Evolutionary conservation across 2,888 invertebrate species (phyloP).

Genomic region (Chorisops tibialis): DNA sequence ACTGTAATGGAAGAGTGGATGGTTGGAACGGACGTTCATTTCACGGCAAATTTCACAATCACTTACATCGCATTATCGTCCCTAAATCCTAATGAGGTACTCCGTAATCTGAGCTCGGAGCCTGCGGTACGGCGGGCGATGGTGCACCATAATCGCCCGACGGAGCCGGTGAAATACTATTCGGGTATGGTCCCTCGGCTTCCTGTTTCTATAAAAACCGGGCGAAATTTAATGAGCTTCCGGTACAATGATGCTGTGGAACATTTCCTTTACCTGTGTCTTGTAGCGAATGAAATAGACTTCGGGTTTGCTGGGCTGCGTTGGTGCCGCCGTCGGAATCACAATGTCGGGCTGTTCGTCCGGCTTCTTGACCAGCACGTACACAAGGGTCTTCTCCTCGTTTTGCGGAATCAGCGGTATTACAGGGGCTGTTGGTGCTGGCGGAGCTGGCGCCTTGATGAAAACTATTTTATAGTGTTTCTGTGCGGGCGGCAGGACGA

Average conservation of each 20-base stretch:
- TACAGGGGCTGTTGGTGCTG: conserved; percentile 60
- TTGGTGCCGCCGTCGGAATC: conserved; percentile 67
- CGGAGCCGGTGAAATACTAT: conserved; percentile 47
- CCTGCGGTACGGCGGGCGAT: conserved; percentile 39
- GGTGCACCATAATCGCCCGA: conserved; percentile 50
- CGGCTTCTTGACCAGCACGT: conserved; percentile 71
- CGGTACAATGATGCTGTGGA: neutral
- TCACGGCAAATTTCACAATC: too few relatives aligned
- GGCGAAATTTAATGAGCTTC: neutral
- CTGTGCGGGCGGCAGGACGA: conserved; percentile 61
- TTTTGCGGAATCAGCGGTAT: conserved; percentile 64
- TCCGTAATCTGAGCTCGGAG: conserved; percentile 50
- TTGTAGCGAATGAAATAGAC: conserved; percentile 75
- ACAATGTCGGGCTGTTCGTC: conserved; percentile 67
- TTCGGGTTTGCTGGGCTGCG: conserved; percentile 72
- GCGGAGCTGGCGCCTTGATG: conserved; percentile 68
- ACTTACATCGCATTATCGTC: too few relatives aligned
- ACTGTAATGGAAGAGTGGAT: too few relatives aligned
- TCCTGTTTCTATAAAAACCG: conserved; percentile 44
- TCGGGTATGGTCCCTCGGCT: conserved; percentile 47
- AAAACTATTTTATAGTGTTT: conserved; percentile 78
- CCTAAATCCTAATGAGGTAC: conserved; percentile 39
- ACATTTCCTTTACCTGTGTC: conserved; percentile 55
- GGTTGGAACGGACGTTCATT: too few relatives aligned
- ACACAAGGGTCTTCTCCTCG: conserved; percentile 72